phyloP scores from a whole-genome alignment of 2,113 vertebrate genomes.

The Canis aureus region DNA sequence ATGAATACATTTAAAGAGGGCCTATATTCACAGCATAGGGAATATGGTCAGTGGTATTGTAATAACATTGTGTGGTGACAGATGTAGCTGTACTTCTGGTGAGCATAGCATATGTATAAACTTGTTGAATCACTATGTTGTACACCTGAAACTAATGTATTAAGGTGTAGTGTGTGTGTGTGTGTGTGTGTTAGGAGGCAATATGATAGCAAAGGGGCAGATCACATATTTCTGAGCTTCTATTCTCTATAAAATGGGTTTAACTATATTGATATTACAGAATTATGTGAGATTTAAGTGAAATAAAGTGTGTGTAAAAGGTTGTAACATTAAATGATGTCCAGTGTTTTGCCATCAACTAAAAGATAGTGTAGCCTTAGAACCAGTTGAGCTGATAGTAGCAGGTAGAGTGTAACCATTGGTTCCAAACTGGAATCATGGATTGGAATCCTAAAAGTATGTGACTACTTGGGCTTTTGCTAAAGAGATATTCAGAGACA shows the following conservation, averaged over 20 bases:
- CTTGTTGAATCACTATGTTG: not conserved
- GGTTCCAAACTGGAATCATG: not conserved
- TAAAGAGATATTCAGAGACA: not conserved
- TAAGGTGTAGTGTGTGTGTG: not conserved
- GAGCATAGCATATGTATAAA: not conserved
- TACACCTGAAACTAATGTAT: not conserved
- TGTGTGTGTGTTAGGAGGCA: not conserved
- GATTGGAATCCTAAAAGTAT: not conserved
- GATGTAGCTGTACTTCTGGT: not conserved
- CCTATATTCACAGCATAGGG: not conserved
- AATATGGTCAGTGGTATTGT: not conserved
- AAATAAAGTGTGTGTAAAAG: constrained; percentile 8
- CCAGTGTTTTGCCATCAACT: not conserved
- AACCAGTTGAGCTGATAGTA: not conserved
- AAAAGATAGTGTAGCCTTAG: not conserved
- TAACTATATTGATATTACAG: not conserved
- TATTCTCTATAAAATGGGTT: constrained; percentile 3
- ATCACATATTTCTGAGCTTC: not conserved
- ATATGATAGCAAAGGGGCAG: not conserved
- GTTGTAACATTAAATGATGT: not conserved
- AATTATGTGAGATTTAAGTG: not conserved
- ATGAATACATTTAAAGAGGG: not conserved
- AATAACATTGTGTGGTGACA: not conserved
- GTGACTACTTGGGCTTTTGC: not conserved
- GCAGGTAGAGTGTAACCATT: not conserved